Evolutionary conservation across 2,888 invertebrate species (phyloP).

Genomic region (Harpalus rubripes): DNA sequence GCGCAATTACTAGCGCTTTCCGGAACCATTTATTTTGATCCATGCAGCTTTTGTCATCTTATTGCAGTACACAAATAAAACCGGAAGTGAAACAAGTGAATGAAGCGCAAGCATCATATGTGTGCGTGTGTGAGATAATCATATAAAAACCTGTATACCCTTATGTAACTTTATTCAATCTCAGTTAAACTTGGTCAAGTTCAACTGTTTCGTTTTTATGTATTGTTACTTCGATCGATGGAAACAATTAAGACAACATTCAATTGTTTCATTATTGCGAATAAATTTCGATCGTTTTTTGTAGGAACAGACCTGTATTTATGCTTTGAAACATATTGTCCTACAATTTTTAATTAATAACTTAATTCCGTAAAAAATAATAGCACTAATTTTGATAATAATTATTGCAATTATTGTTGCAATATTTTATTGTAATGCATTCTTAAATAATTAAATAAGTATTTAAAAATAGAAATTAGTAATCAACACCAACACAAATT

Average conservation of each 20-base stretch:
- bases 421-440: not conserved
- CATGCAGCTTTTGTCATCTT: slow-evolving; percentile 9
- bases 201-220: slow-evolving; percentile 28
- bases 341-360: slow-evolving; percentile 2
- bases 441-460: not conserved
- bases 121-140: slow-evolving; percentile 3
- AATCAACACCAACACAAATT: slow-evolving; percentile 14
- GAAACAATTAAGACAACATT: not conserved
- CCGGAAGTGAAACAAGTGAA: slow-evolving; percentile 34
- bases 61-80: slow-evolving; percentile 3
- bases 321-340: slow-evolving; percentile 10
- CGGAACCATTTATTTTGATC: not conserved
- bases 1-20: not conserved
- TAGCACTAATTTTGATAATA: not conserved
- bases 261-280: not conserved
- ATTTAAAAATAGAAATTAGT: slow-evolving; percentile 17
- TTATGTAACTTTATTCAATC: slow-evolving; percentile 27
- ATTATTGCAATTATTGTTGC: not conserved
- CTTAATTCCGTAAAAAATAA: not conserved
- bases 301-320: slow-evolving; percentile 11
- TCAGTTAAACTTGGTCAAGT: slow-evolving; percentile 18
- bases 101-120: slow-evolving; percentile 9
- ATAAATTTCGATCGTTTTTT: not conserved
- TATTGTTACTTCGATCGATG: not conserved
- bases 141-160: slow-evolving; percentile 32